Conservation (phyloP, 2,113 vertebrate genomes). For the Gorsachius goisagi region DNA sequence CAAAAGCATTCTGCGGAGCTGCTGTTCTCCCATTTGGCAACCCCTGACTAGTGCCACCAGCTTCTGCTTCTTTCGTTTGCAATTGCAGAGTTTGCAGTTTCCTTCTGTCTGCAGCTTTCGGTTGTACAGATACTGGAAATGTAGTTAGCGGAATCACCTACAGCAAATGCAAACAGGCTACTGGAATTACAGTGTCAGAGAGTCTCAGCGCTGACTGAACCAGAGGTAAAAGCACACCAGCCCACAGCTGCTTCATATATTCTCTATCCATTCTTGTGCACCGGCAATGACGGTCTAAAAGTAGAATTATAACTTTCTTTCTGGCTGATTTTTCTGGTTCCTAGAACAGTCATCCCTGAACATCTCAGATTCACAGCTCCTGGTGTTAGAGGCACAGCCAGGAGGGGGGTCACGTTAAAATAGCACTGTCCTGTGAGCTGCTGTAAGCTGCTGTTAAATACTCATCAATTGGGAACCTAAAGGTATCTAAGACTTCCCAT, state of each 20-base stretch:
- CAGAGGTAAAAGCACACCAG: not conserved
- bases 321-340: not conserved
- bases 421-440: not conserved
- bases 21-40: not conserved
- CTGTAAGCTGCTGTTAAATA: not conserved
- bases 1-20: not conserved
- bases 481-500: not conserved
- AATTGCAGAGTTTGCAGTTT: not conserved
- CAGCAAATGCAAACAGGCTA: not conserved
- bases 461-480: not conserved
- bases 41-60: not conserved
- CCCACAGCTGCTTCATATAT: not conserved
- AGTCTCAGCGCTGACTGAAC: not conserved
- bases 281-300: not conserved
- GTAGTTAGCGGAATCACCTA: not conserved
- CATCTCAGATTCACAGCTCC: not conserved
- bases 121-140: not conserved
- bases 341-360: not conserved
- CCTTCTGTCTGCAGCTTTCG: not conserved
- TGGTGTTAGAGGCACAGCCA: not conserved
- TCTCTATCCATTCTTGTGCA: not conserved
- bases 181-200: not conserved
- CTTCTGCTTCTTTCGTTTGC: not conserved
- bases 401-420: not conserved
- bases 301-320: not conserved